phyloP scores from a whole-genome alignment of 2,113 vertebrate genomes.

The Pagrus major region DNA sequence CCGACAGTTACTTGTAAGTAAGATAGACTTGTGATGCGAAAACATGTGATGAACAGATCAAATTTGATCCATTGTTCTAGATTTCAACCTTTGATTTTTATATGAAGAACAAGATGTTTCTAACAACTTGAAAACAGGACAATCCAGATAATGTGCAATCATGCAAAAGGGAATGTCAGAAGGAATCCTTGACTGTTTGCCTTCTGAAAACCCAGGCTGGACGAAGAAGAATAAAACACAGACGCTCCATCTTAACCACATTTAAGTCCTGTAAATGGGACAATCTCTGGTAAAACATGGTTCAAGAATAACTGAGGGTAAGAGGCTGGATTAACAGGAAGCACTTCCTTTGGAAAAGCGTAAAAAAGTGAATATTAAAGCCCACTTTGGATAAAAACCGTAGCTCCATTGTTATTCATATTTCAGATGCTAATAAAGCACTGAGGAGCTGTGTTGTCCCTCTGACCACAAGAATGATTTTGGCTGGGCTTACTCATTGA shows the following conservation, averaged over 20 bases:
- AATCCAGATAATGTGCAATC: not conserved
- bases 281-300: not conserved
- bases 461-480: slow-evolving; percentile 34
- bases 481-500: slow-evolving; percentile 29
- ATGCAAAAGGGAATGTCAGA: not conserved
- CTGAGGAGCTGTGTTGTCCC: slow-evolving; percentile 17
- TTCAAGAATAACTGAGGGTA: not conserved
- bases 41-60: not conserved
- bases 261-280: slow-evolving; percentile 3
- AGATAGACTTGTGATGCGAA: not conserved
- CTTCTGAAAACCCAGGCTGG: not conserved
- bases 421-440: slow-evolving; percentile 10
- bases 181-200: not conserved
- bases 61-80: not conserved
- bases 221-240: not conserved
- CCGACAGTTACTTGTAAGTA: not conserved
- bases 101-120: not conserved
- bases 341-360: not conserved
- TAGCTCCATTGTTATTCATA: slow-evolving; percentile 3
- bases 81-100: not conserved
- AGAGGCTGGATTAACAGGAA: not conserved
- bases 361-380: not conserved
- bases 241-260: not conserved
- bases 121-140: not conserved
- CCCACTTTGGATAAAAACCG: not conserved